Evolutionary conservation across 2,888 invertebrate species (phyloP), one percentile per base, ranked within the genome.

Genomic region (Brachyptera risi): DNA sequence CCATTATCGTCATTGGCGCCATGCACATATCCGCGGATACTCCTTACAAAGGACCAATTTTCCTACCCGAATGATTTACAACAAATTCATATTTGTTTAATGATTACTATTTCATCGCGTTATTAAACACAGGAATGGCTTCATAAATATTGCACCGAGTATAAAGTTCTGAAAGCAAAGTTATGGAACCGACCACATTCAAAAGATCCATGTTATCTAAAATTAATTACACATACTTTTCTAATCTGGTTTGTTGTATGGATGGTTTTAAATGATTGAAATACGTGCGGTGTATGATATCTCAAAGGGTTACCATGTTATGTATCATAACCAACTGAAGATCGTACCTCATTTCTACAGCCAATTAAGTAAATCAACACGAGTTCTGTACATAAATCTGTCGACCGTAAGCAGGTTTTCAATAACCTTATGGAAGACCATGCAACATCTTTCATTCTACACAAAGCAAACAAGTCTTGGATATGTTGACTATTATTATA

Each of bases 291-390:
- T n/a, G 23, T 47, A 47, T 11, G 35, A 7, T 31, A 7, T 31
- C 7, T 5, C 35, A 5, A 31, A 11, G 35, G 35, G 35, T 5
- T 7, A 31, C 11, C 5, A 11, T 31, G 35, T 31, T 5, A 7
- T 31, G 35, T 31, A 5, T 31, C 7, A n/a, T n/a, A n/a, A n/a
- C n/a, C n/a, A n/a, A 19, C 42, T 21, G 42, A 2, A 7, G 15
- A 15, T 15, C 54, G 23, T 54, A 37, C 54, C 37, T 54, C 58
- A 58, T 61, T 49, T 50, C 27, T 57, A 38, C 37, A 56, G 58
- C 61, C 61, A 62, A 56, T 62, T 59, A 62, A 58, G 58, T 62
- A 62, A 62, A 62, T 62, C 62, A 62, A 54, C 35, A 7, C 37
- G 35, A 37, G 54, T 35, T 31, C 23, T 13, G 54, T 37, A 7